Evolutionary conservation across 2,113 vertebrate genomes (phyloP).

Genomic region (Larimichthys crocea): DNA sequence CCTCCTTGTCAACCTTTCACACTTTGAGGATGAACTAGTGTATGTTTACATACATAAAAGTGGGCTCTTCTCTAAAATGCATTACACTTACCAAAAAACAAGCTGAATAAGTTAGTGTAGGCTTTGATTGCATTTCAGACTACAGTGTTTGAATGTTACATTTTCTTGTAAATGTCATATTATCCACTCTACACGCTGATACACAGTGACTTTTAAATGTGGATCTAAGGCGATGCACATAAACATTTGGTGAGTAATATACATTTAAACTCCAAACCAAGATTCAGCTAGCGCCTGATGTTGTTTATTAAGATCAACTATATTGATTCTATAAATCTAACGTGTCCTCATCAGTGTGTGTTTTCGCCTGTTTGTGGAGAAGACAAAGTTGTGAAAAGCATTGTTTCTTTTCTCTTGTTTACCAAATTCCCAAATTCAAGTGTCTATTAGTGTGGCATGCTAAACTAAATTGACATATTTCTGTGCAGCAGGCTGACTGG

Average conservation of each 20-base stretch:
- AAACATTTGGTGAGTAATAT: not conserved
- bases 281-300: not conserved
- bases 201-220: constrained; percentile 3
- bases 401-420: not conserved
- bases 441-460: constrained; percentile 51
- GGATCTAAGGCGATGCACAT: not conserved
- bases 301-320: not conserved
- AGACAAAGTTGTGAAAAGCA: not conserved
- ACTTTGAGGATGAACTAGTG: constrained; percentile 51
- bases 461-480: constrained; percentile 67
- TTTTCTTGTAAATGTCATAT: not conserved
- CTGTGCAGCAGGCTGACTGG: constrained; percentile 58
- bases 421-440: constrained; percentile 32
- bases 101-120: constrained; percentile 14
- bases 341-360: not conserved
- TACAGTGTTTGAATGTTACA: too few species aligned
- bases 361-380: not conserved
- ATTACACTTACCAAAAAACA: constrained; percentile 10
- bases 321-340: not conserved
- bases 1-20: constrained; percentile 67
- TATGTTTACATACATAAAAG: constrained; percentile 56
- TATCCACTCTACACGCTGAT: not conserved
- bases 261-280: not conserved
- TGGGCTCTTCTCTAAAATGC: constrained; percentile 21
- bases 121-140: not conserved